Conservation (phyloP, 2,113 vertebrate genomes). For the Microcebus griseorufus region DNA sequence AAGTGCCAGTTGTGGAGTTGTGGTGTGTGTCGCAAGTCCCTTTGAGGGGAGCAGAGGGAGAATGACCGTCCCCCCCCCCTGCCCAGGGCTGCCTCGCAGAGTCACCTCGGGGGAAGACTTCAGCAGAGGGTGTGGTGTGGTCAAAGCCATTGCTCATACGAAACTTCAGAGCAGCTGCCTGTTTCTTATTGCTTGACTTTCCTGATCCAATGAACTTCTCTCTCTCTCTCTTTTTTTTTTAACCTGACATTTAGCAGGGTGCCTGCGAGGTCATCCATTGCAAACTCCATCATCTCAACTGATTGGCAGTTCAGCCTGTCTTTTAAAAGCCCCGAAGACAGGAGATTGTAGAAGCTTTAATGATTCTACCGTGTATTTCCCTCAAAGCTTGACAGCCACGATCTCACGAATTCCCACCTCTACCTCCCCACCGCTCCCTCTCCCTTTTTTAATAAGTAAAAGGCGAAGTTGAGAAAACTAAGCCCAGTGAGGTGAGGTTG, state of each 20-base stretch:
- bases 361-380: not conserved
- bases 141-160: not conserved
- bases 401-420: not conserved
- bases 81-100: not conserved
- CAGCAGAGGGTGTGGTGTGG: not conserved
- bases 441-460: not conserved
- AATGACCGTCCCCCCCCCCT: rapidly evolving
- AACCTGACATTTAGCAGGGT: conserved; percentile 1
- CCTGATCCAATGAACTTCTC: not conserved
- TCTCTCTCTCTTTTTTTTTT: not conserved
- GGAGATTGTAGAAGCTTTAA: not conserved
- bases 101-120: too few relatives aligned
- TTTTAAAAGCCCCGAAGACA: not conserved
- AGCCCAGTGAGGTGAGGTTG: not conserved
- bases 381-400: not conserved
- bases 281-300: not conserved
- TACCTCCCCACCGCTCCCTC: not conserved
- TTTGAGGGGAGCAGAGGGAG: not conserved
- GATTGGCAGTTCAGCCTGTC: not conserved
- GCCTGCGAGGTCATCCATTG: not conserved
- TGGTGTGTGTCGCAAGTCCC: not conserved
- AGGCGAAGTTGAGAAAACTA: conserved; percentile 7
- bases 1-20: not conserved
- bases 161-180: not conserved
- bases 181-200: not conserved